Conservation (phyloP, 2,113 vertebrate species). For the Tragelaphus scriptus region DNA sequence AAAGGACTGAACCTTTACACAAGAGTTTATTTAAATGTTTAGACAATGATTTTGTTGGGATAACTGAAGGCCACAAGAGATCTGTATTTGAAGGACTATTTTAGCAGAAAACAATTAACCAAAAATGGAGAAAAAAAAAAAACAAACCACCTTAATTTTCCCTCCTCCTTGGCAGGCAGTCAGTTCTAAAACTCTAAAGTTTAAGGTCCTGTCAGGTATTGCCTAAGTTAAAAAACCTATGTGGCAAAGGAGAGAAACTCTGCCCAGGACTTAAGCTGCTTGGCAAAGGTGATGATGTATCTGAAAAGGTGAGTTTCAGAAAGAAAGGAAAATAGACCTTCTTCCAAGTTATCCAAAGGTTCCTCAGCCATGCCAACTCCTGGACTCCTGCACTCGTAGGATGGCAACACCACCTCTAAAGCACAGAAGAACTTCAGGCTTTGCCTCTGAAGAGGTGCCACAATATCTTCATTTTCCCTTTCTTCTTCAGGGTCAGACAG, state of each 20-base stretch:
- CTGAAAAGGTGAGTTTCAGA: not conserved
- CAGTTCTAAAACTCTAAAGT: not conserved
- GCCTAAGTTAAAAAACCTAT: not conserved
- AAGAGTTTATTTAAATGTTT: not conserved
- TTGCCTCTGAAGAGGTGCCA: not conserved
- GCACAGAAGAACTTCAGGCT: constrained; percentile 79
- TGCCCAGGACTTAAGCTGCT: not conserved
- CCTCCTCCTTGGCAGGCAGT: not conserved
- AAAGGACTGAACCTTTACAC: not conserved
- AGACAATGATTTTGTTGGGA: not conserved
- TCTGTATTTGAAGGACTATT: not conserved
- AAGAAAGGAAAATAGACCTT: constrained; percentile 55
- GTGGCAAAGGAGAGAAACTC: not conserved
- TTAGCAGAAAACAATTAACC: not conserved
- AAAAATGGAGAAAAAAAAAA: not conserved
- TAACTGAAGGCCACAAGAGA: not conserved
- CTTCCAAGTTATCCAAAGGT: not conserved
- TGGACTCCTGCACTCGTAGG: constrained; percentile 50
- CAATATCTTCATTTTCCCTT: constrained; percentile 21
- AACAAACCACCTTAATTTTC: not conserved
- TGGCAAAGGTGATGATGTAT: not conserved
- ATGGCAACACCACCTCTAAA: constrained; percentile 75
- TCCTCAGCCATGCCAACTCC: constrained; percentile 76
- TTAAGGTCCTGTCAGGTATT: not conserved
- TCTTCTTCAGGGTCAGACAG: constrained; percentile 72